Evolutionary conservation across 2,797 vertebrate genomes (phyloP).

Genomic region (Neosilurus hyrtlii): DNA sequence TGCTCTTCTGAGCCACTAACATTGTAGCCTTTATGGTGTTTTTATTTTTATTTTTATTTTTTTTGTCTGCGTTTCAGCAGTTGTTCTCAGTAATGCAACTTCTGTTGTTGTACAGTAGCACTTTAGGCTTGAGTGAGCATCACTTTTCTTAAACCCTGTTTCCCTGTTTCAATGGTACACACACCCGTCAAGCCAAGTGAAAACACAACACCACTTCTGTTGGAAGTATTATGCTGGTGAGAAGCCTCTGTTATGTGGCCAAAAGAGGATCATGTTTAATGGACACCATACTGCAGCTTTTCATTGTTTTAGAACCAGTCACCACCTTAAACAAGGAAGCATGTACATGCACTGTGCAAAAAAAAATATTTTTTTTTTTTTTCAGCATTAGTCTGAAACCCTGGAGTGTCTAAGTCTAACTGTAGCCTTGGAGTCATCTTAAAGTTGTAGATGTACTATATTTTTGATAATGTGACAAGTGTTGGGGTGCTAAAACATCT

Average conservation of each 20-base stretch:
- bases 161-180: slow-evolving; percentile 53
- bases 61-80: slow-evolving; percentile 49
- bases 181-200: slow-evolving; percentile 55
- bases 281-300: slow-evolving; percentile 38
- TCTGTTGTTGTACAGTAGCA: slow-evolving; percentile 56
- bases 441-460: slow-evolving; percentile 11
- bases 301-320: slow-evolving; percentile 41
- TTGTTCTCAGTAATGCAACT: slow-evolving; percentile 38
- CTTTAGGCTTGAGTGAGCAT: slow-evolving; percentile 53
- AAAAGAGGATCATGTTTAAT: slow-evolving; percentile 40
- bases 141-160: slow-evolving; percentile 47
- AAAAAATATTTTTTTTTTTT: slow-evolving; percentile 4
- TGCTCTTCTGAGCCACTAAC: slow-evolving; percentile 56
- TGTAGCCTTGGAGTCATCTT: slow-evolving; percentile 32
- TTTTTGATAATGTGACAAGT: slow-evolving; percentile 35
- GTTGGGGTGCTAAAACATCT: slow-evolving; percentile 39
- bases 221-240: slow-evolving; percentile 45
- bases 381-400: slow-evolving; percentile 43
- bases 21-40: slow-evolving; percentile 35
- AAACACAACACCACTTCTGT: slow-evolving; percentile 46
- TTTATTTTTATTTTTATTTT: slow-evolving; percentile 27
- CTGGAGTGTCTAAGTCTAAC: slow-evolving; percentile 29
- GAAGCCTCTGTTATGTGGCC: slow-evolving; percentile 36
- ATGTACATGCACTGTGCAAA: slow-evolving; percentile 47
- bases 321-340: slow-evolving; percentile 30